Conservation (phyloP, 2,888 invertebrate genomes). For the Acronicta leporina region DNA sequence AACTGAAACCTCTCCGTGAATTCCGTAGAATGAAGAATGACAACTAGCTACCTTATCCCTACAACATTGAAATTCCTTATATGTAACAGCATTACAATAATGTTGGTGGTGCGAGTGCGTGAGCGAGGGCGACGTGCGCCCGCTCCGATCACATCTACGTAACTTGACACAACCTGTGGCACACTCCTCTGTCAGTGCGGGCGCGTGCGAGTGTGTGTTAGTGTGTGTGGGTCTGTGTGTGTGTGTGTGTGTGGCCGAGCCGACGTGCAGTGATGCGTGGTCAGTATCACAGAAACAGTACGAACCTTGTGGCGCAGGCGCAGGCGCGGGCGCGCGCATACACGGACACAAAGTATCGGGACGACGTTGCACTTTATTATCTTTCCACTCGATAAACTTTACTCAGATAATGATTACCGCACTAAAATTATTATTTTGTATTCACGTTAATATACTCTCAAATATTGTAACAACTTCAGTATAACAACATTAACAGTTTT, state of each 20-base stretch:
- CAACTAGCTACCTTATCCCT: slow-evolving; percentile 80
- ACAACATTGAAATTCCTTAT: slow-evolving; percentile 78
- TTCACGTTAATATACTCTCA: slow-evolving; percentile 88
- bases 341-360: slow-evolving; percentile 56
- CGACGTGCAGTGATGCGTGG: slow-evolving; percentile 28
- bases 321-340: slow-evolving; percentile 26
- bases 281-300: slow-evolving; percentile 55
- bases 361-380: slow-evolving; percentile 78
- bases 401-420: slow-evolving; percentile 75
- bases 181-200: slow-evolving; percentile 34
- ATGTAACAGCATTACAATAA: slow-evolving; percentile 64
- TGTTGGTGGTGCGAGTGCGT: slow-evolving; percentile 52
- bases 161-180: slow-evolving; percentile 64
- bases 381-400: slow-evolving; percentile 77
- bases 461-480: slow-evolving; percentile 89
- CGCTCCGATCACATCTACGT: slow-evolving; percentile 51
- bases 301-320: slow-evolving; percentile 28
- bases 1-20: slow-evolving; percentile 45
- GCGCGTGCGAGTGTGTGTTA: slow-evolving; percentile 15
- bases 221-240: slow-evolving; percentile 13
- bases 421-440: slow-evolving; percentile 81
- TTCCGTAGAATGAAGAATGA: slow-evolving; percentile 67
- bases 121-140: neutral
- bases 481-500: slow-evolving; percentile 89
- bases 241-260: slow-evolving; percentile 23